Evolutionary conservation across 1,140 invertebrate genomes (phyloP), one percentile per base, ranked within the genome.

Genomic region (Drosophila repleta): DNA sequence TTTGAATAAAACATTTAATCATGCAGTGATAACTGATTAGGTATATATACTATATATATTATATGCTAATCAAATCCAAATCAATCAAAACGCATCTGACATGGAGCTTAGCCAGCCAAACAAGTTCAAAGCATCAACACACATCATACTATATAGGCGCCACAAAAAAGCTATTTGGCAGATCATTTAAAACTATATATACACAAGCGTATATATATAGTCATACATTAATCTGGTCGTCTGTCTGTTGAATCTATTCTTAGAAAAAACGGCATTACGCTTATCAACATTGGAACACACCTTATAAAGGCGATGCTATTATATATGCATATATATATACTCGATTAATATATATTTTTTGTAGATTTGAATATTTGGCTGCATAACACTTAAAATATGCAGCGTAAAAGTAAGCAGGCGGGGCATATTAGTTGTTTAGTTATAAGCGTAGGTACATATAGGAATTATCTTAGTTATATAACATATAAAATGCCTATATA

Each of bases 111-210:
- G 48, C 20, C 53, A 67, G 55, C 63, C 55, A 61, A 72, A 67
- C 63, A 72, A 72, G 69, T 67, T 67, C 69, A 72, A 72, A 72
- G 69, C 32, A 48, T 53, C 69, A 72, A 66, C 69, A 72, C 46
- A 67, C 52, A 67, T 67, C 11, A 60, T 67, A 60, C 60, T 21
- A 24, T 26, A 32, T 20, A 60, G 69, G 48, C 69, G 69, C 56
- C 63, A 49, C 55, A 35, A 11, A 17, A 48, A 60, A 72, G 49
- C 48, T 46, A 46, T 60, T 72, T 60, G 48, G 7, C 46, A 67
- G 63, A 72, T 66, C 37, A 52, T 46, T 71, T 41, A 32, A 41
- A 8, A 29, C 43, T 45, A 49, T 57, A n/a, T 26, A 3, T 63
- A 15, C 1, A 17, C 6, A 24, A 4, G 24, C 4, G 20, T 20